phyloP scores from a whole-genome alignment of 1,140 invertebrate genomes.

The Drosophila elegans region DNA sequence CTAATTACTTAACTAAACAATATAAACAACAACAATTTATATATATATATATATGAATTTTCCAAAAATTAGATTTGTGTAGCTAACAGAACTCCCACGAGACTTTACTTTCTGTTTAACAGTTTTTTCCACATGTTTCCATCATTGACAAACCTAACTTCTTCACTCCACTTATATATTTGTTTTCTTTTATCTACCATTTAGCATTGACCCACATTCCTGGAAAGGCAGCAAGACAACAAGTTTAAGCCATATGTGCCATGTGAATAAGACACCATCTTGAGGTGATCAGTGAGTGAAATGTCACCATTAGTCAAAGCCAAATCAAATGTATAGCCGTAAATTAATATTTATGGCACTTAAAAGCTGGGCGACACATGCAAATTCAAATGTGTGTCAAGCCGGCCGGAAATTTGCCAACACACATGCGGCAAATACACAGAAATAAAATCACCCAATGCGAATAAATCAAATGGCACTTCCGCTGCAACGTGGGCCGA shows the following conservation, averaged over 20 bases:
- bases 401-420: slow-evolving; percentile 71
- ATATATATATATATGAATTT: too few species aligned
- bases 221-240: slow-evolving; percentile 56
- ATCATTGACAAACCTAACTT: background rate
- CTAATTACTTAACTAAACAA: too few species aligned
- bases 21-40: too few species aligned
- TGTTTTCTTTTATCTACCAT: slow-evolving; percentile 13
- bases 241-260: slow-evolving; percentile 24
- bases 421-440: slow-evolving; percentile 37
- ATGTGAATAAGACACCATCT: slow-evolving; percentile 20
- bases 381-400: slow-evolving; percentile 71
- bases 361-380: slow-evolving; percentile 54
- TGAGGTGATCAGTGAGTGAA: slow-evolving; percentile 19
- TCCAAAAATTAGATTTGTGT: too few species aligned
- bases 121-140: background rate
- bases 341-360: slow-evolving; percentile 55
- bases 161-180: background rate
- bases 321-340: slow-evolving; percentile 33
- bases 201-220: slow-evolving; percentile 74
- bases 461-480: slow-evolving; percentile 78
- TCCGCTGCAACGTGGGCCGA: slow-evolving; percentile 64
- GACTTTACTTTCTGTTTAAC: background rate
- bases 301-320: slow-evolving; percentile 60
- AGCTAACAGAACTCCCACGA: too few species aligned
- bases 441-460: slow-evolving; percentile 52